These are phyloP conservation scores for Drosophila kanapiae DNA, from an alignment of 1,140 invertebrate species.

Conservation along the genomic window DNA sequence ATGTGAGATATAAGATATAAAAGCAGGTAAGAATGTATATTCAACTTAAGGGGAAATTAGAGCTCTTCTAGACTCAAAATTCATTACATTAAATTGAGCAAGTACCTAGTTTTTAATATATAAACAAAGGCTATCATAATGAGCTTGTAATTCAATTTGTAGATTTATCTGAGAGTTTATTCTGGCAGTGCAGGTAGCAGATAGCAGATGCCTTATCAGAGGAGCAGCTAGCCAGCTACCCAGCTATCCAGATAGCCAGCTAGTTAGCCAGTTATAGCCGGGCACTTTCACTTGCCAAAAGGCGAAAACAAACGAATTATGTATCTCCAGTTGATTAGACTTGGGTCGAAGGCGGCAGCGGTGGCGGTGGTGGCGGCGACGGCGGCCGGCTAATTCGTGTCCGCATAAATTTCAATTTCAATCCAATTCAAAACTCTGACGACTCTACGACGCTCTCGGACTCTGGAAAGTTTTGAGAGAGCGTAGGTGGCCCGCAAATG, in stretches of 20 bases:
- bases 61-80: background rate
- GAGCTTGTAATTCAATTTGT: too few species aligned
- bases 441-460: background rate
- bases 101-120: too few species aligned
- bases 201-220: conserved; percentile 12
- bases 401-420: conserved; percentile 39
- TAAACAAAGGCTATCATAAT: too few species aligned
- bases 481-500: conserved; percentile 51
- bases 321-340: conserved; percentile 31
- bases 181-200: background rate
- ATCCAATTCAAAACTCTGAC: background rate
- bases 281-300: conserved; percentile 41
- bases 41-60: background rate
- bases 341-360: background rate
- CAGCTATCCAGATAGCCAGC: background rate
- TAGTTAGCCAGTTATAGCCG: background rate
- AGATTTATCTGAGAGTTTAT: background rate
- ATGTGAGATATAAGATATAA: too few species aligned
- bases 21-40: background rate
- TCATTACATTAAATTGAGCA: background rate
- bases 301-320: conserved; percentile 40
- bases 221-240: background rate
- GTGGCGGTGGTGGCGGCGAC: too few species aligned
- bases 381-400: conserved; percentile 18
- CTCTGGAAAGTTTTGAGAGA: conserved; percentile 19